A percentile compares a stretch with the other conserved stretches of the same genome.
These are phyloP conservation scores for Dynastes hyllus DNA, from an alignment of 2,888 invertebrate genomes.

Conservation along the genomic window DNA sequence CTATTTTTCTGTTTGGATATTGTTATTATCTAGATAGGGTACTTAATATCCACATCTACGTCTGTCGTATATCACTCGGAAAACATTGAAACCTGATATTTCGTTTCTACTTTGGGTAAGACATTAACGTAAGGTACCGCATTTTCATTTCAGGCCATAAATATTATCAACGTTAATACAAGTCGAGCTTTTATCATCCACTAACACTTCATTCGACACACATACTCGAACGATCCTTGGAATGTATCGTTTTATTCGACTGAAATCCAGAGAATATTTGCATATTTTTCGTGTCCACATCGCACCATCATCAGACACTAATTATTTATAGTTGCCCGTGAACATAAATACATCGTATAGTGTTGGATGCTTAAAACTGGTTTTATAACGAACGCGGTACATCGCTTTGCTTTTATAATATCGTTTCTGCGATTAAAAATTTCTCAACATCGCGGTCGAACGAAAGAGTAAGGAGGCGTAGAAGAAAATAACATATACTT, in stretches of 20 bases:
- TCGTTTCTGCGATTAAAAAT: slow-evolving; percentile 50
- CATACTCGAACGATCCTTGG: neutral
- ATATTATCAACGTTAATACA: neutral
- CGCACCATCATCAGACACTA: slow-evolving; percentile 26
- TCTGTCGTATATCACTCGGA: too few species aligned
- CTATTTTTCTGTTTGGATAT: too few species aligned
- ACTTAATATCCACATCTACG: too few species aligned
- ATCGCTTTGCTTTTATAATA: slow-evolving; percentile 51
- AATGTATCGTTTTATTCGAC: neutral
- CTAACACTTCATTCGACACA: slow-evolving; percentile 5
- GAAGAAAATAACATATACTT: slow-evolving; percentile 47
- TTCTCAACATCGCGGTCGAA: slow-evolving; percentile 45
- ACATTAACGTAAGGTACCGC: too few species aligned
- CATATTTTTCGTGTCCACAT: slow-evolving; percentile 31
- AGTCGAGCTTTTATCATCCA: slow-evolving; percentile 14
- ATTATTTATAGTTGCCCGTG: slow-evolving; percentile 41
- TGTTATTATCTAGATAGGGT: too few species aligned
- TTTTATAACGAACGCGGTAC: slow-evolving; percentile 46
- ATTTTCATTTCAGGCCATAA: too few species aligned
- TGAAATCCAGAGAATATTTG: slow-evolving; percentile 34
- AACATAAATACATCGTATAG: slow-evolving; percentile 36
- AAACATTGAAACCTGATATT: too few species aligned
- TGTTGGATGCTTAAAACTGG: slow-evolving; percentile 45
- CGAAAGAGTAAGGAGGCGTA: slow-evolving; percentile 40
- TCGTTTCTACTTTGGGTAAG: too few species aligned